Percentiles rank a stretch among this genome's conserved stretches.
These are phyloP conservation scores for Panurus biarmicus DNA, from an alignment of 2,113 vertebrate species.

Conservation along the genomic window DNA sequence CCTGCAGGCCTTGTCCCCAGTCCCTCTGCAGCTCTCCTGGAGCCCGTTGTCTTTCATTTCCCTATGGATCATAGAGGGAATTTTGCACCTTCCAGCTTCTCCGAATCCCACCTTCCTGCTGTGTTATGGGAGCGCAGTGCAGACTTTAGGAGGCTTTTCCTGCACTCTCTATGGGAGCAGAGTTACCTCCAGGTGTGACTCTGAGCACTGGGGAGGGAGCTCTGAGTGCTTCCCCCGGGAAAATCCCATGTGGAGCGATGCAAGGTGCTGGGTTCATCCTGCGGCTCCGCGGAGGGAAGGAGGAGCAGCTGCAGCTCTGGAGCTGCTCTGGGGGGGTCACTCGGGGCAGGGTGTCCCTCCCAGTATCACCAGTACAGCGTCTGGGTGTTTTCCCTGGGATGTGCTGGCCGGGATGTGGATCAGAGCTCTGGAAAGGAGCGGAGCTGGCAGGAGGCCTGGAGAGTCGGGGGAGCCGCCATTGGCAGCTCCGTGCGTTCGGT, in stretches of 20 bases:
- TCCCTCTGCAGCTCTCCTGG: neutral
- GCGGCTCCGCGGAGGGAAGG: rapidly evolving
- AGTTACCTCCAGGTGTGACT: rapidly evolving
- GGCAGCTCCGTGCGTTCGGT: neutral
- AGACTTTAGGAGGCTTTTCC: neutral
- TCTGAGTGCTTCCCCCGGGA: neutral
- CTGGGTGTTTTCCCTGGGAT: neutral
- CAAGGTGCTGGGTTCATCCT: rapidly evolving
- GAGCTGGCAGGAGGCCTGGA: conserved; percentile 9
- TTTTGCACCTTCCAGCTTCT: neutral
- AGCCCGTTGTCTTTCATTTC: neutral
- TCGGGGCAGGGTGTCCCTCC: neutral
- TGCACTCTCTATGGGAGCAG: too few species aligned
- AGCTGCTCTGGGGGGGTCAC: neutral
- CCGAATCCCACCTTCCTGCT: neutral
- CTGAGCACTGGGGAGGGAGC: neutral
- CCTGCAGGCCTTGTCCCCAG: neutral
- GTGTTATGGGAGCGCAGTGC: neutral
- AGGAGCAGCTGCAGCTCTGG: neutral
- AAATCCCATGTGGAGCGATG: rapidly evolving
- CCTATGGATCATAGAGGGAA: neutral
- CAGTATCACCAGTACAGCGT: neutral
- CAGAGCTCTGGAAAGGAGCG: neutral
- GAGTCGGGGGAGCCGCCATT: neutral
- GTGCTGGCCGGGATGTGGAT: neutral